Conservation (phyloP, 2,113 vertebrate species). For the Anas platyrhynchos region DNA sequence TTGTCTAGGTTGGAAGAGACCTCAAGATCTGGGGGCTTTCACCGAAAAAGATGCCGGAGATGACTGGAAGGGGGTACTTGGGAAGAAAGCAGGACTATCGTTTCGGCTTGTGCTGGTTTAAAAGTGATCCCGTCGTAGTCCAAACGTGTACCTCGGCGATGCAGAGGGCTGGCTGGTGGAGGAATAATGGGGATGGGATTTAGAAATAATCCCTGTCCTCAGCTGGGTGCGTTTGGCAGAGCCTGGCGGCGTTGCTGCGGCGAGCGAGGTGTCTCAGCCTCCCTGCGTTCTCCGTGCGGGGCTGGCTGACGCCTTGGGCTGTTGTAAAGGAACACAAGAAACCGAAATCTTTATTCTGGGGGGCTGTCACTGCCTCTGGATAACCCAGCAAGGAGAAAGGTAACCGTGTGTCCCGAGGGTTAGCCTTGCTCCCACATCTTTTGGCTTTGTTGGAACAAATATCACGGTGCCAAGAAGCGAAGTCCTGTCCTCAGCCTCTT, state of each 20-base stretch:
- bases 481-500: neutral
- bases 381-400: neutral
- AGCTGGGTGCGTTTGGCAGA: neutral
- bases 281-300: neutral
- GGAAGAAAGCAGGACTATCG: neutral
- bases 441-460: neutral
- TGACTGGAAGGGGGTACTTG: neutral
- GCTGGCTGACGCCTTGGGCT: neutral
- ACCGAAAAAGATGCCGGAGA: neutral
- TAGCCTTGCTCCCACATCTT: accelerated
- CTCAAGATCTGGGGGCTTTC: neutral
- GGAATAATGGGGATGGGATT: slow-evolving; percentile 36
- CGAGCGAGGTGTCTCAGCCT: neutral
- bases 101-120: neutral
- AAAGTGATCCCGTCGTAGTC: neutral
- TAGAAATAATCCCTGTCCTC: neutral
- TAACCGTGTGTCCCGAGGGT: neutral
- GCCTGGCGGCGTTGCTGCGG: neutral
- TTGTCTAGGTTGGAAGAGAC: no score
- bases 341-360: neutral
- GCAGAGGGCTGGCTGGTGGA: neutral
- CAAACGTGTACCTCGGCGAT: neutral
- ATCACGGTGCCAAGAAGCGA: neutral
- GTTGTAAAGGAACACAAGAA: neutral
- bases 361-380: neutral